phyloP scores from a whole-genome alignment of 2,113 vertebrate species.

The Solenodon paradoxus region DNA sequence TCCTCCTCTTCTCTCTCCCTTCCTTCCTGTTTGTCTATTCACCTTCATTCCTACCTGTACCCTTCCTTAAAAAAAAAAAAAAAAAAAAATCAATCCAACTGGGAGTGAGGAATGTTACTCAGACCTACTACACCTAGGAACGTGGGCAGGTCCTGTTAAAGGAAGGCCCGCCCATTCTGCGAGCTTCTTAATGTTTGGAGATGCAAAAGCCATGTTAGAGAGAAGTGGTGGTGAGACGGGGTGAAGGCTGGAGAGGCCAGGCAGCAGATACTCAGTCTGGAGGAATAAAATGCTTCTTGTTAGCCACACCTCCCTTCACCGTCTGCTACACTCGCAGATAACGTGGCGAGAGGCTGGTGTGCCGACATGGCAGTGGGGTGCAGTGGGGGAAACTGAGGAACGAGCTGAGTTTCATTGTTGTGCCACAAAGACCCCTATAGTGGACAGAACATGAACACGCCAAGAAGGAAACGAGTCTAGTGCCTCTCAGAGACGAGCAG shows the following conservation, averaged over 20 bases:
- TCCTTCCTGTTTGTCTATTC: too few relatives aligned
- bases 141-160: not conserved
- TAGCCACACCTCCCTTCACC: not conserved
- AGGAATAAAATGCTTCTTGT: not conserved
- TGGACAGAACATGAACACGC: too few relatives aligned
- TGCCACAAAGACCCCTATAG: not conserved
- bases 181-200: not conserved
- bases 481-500: not conserved
- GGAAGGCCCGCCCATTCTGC: not conserved
- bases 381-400: rapidly evolving
- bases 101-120: not conserved
- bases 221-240: not conserved
- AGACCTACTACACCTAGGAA: not conserved
- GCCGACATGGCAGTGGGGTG: rapidly evolving
- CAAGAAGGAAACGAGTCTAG: not conserved
- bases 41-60: too few relatives aligned
- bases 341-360: not conserved
- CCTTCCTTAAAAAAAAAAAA: too few relatives aligned
- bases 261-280: not conserved
- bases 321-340: not conserved
- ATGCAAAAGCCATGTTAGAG: not conserved
- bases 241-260: not conserved
- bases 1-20: too few relatives aligned
- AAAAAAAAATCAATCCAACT: not conserved
- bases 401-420: not conserved